These are phyloP conservation scores for Eupithecia abbreviata DNA, from an alignment of 2,888 invertebrate genomes.

Conservation along the genomic window DNA sequence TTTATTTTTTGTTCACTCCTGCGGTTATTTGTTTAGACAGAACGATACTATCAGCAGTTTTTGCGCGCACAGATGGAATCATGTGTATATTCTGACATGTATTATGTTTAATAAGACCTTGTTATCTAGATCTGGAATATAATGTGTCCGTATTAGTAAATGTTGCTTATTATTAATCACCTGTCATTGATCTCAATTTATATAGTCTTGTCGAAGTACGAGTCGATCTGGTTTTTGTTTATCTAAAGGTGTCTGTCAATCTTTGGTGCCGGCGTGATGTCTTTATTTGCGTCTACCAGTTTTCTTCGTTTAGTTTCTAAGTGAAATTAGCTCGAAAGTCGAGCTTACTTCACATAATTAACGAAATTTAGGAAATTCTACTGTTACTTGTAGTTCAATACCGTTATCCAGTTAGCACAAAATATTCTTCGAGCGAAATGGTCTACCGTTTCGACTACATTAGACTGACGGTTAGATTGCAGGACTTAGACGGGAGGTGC, in stretches of 20 bases:
- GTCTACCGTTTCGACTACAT: conserved; percentile 55
- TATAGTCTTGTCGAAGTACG: conserved; percentile 7
- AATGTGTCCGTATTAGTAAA: conserved; percentile 6
- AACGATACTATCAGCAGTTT: conserved; percentile 59
- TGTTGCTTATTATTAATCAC: conserved; percentile 9
- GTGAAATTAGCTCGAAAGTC: conserved; percentile 8
- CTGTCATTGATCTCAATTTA: conserved; percentile 20
- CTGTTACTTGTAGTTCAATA: conserved; percentile 40
- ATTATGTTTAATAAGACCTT: conserved; percentile 56
- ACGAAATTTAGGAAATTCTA: conserved; percentile 35
- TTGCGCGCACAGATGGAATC: conserved; percentile 54
- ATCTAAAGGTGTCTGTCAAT: conserved; percentile 4
- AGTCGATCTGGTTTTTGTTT: not conserved
- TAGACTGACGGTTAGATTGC: conserved; percentile 60
- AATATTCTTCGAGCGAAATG: conserved; percentile 53
- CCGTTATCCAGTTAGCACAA: conserved; percentile 47
- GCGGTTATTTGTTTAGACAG: conserved; percentile 65
- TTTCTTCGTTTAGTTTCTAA: not conserved
- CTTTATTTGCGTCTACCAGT: conserved; percentile 9
- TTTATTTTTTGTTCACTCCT: conserved; percentile 54
- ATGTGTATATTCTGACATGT: conserved; percentile 42
- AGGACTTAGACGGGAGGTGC: conserved; percentile 46
- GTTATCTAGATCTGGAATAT: conserved; percentile 54
- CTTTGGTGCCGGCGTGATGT: not conserved
- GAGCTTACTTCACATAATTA: conserved; percentile 12